phyloP scores from a whole-genome alignment of 2,797 vertebrate genomes.

The Tokudaia tokunoshimensis region DNA sequence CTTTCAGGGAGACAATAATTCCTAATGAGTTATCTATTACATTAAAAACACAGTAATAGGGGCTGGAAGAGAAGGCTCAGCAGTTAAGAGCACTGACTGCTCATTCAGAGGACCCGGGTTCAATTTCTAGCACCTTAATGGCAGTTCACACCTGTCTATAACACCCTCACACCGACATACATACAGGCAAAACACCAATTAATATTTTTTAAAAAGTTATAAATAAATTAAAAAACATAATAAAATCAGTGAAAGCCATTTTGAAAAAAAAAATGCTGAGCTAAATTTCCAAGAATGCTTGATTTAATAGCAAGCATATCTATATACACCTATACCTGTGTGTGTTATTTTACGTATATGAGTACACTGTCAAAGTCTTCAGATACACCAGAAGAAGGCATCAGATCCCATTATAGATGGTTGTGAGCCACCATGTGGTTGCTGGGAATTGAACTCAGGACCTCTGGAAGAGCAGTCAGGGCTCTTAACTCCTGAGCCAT shows the following conservation, averaged over 20 bases:
- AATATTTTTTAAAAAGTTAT: not conserved
- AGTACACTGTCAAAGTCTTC: not conserved
- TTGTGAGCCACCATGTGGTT: not conserved
- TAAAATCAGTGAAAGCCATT: slow-evolving; percentile 43
- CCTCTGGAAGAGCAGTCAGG: not conserved
- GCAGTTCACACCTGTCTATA: not conserved
- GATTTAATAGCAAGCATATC: not conserved
- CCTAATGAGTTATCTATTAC: slow-evolving; percentile 14
- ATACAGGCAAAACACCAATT: not conserved
- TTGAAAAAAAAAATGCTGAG: slow-evolving; percentile 46
- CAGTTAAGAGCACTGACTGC: not conserved
- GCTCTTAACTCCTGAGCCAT: not conserved
- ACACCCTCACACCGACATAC: not conserved
- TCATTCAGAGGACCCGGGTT: not conserved
- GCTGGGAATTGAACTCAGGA: not conserved
- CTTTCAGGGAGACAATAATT: not conserved
- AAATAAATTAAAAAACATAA: not conserved
- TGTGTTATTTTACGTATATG: not conserved
- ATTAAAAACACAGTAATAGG: not conserved
- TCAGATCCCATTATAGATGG: not conserved
- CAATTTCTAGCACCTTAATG: not conserved
- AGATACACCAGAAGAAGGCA: not conserved
- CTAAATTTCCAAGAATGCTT: slow-evolving; percentile 44
- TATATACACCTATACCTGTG: too few relatives aligned
- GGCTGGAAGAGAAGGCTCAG: not conserved